Evolutionary conservation across 2,113 vertebrate genomes (phyloP), one percentile per base, ranked within the genome.

Genomic region (Pycnonotus jocosus): DNA sequence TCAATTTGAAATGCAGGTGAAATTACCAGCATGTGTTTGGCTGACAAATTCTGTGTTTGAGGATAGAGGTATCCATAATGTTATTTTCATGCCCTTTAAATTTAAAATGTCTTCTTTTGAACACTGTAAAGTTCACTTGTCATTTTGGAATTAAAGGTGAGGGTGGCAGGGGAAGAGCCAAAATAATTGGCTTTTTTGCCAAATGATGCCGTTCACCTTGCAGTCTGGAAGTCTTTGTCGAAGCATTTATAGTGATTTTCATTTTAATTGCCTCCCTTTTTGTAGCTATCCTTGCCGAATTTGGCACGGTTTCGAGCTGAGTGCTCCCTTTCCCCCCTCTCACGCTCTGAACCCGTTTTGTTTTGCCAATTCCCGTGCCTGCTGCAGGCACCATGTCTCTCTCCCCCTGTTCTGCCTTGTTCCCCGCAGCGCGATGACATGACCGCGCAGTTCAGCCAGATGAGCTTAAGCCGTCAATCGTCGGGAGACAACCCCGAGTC

Each of bases 401-500:
- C 84, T 79, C 16, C 35, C 80, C 84, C 40, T 22, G 12, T 87
- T 16, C 72, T n/a, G 70, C 48, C 77, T 72, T 84, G 38, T 82
- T 82, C 38, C 85, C 95, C 13, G 20, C 97, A 98, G 98, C 98
- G 98, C 66, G 99, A 99, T 40, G 99, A 99, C 22, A 96, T 99
- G 95, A 98, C 98, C 7, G 97, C 98, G 0, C 99, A 98, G 97
- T 99, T 99, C 45, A 92, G 91, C 96, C 99, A 99, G 86, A 98
- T 99, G 97, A 98, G 98, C 37, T 91, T 99, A 87, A 99, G 98
- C 92, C 98, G 98, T n/a, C 99, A 99, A 15, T 98, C 98, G 9
- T 97, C 98, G 1, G 98, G 98, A 83, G 99, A 99, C 80, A 97
- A 98, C 48, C 96, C 98, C 0, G 98, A 99, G 73, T 97, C 98